These are phyloP conservation scores for Glaucidium brasilianum DNA, from an alignment of 2,113 vertebrate genomes.

Conservation along the genomic window DNA sequence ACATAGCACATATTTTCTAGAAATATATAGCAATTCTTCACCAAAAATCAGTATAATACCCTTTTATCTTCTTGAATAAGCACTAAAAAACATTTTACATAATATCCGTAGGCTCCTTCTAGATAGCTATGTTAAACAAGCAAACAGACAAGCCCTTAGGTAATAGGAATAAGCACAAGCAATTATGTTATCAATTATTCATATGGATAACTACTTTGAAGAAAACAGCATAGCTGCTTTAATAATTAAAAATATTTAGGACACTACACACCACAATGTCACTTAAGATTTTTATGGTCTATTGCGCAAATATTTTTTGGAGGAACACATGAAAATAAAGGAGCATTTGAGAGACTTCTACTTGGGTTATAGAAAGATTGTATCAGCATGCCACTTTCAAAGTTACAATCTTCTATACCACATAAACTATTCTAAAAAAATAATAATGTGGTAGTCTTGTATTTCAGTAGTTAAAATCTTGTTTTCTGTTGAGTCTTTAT, in stretches of 20 bases:
- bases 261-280: slow-evolving; percentile 13
- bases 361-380: neutral
- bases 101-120: neutral
- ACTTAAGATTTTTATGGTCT: neutral
- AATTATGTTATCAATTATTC: slow-evolving; percentile 80
- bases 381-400: neutral
- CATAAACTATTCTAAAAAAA: neutral
- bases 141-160: neutral
- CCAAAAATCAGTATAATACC: neutral
- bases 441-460: neutral
- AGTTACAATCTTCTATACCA: neutral
- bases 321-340: slow-evolving; percentile 33
- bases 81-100: neutral
- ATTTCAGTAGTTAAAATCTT: neutral
- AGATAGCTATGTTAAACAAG: neutral
- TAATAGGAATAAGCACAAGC: slow-evolving; percentile 39
- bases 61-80: neutral
- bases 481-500: neutral
- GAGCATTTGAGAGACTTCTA: neutral
- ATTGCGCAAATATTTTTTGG: slow-evolving; percentile 36
- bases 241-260: slow-evolving; percentile 76
- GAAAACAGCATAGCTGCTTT: slow-evolving; percentile 62
- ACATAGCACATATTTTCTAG: neutral
- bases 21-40: neutral
- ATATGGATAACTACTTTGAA: slow-evolving; percentile 77